Evolutionary conservation across 2,888 invertebrate genomes (phyloP), one percentile per base, ranked within the genome.

Genomic region (Cryptocheilus praepositus): DNA sequence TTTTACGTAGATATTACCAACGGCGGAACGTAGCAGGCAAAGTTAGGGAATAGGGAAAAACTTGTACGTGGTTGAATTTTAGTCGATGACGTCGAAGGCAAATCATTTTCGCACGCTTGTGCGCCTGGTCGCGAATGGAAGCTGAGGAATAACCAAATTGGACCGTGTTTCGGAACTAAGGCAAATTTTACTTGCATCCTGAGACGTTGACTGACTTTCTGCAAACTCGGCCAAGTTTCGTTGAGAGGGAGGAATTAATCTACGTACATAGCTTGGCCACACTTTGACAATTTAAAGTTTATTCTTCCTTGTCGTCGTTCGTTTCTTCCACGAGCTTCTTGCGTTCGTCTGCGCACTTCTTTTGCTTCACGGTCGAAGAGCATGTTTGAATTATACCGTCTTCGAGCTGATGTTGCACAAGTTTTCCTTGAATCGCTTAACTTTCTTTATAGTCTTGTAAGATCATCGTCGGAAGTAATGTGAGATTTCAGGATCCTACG

Each of bases 201-300:
- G 61, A 62, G 67, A 65, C 57, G 46, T 66, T 57, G 62, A 66
- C 56, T 53, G 66, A 63, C 63, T 46, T 57, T 45, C 56, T 43
- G 56, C 67, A 54, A 58, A 67, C 67, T 63, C 25, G 18, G 64
- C 36, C 56, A 64, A 72, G 49, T 71, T 73, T 68, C 61, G 52
- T 36, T 55, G 56, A 36, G 45, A 21, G 49, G 49, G n/a, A n/a
- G 49, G 49, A 49, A 49, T 49, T 49, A 49, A 49, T 49, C 13
- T 16, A 16, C 49, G 49, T 36, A 36, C 8, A 11, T 11, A 7
- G 1, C 36, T 7, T 11, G 36, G 36, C 36, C 7, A 11, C 36
- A 36, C 36, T 11, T 36, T 36, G 7, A 11, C 11, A 36, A 36
- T 36, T 36, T 36, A 49, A n/a, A 49, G n/a, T 18, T 49, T 18